Evolutionary conservation across 2,797 vertebrate species (phyloP).

Genomic region (Vipera ursinii): DNA sequence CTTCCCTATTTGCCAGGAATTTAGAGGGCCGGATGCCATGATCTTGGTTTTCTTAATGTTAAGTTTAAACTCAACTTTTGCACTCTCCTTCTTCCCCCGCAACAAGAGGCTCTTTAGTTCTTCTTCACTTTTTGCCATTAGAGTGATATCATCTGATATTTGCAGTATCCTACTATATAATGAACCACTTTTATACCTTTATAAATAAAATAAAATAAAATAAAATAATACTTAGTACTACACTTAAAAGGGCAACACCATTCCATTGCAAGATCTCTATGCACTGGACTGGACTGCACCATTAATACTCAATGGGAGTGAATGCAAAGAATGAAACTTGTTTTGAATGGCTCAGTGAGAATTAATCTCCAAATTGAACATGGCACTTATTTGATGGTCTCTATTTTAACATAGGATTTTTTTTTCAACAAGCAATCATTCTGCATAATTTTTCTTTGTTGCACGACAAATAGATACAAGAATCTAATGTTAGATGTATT

Average conservation of each 20-base stretch:
- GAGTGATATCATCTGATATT: too few species aligned
- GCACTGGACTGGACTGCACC: neutral
- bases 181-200: neutral
- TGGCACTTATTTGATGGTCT: constrained; percentile 7
- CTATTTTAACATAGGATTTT: neutral
- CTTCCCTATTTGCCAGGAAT: too few species aligned
- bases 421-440: constrained; percentile 16
- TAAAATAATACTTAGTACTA: neutral
- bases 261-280: neutral
- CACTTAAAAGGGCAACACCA: neutral
- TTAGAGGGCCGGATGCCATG: too few species aligned
- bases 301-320: neutral
- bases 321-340: neutral
- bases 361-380: neutral
- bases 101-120: too few species aligned
- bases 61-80: too few species aligned
- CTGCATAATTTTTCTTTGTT: constrained; percentile 18
- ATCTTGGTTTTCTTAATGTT: too few species aligned
- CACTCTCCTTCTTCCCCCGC: too few species aligned
- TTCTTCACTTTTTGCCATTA: too few species aligned
- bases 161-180: neutral
- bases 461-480: neutral
- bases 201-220: neutral
- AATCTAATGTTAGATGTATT: neutral
- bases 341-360: neutral